Evolutionary conservation across 2,888 invertebrate genomes (phyloP).

Genomic region (Acanthopleura granulata): DNA sequence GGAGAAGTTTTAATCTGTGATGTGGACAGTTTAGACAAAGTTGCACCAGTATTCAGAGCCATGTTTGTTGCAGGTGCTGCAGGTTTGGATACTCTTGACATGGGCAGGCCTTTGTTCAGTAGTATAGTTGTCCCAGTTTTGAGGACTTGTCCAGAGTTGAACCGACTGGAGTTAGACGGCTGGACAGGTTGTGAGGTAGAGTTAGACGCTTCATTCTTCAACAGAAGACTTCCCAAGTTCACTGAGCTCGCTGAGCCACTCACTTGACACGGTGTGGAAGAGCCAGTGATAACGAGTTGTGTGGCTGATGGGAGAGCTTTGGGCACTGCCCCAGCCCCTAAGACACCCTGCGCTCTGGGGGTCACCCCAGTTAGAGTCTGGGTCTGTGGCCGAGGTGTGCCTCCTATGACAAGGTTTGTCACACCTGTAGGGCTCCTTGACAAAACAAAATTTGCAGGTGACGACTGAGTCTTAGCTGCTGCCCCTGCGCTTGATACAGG

Average conservation of each 20-base stretch:
- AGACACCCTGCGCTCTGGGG: too few species aligned
- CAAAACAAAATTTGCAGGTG: background rate
- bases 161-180: background rate
- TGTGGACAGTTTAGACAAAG: background rate
- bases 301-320: too few species aligned
- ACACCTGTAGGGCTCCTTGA: background rate
- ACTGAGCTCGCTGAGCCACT: background rate
- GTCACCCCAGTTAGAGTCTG: too few species aligned
- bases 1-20: background rate
- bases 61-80: background rate
- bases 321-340: too few species aligned
- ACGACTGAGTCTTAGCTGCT: background rate
- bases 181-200: background rate
- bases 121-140: conserved; percentile 1
- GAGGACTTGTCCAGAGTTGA: background rate
- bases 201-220: background rate
- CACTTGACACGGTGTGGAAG: background rate
- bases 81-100: background rate
- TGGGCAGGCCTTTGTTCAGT: background rate
- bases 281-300: too few species aligned
- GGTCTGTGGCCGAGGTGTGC: background rate
- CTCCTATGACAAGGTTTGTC: background rate
- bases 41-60: too few species aligned
- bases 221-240: too few species aligned
- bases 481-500: background rate